Evolutionary conservation across 2,888 invertebrate genomes (phyloP), one percentile per base, ranked within the genome.

Genomic region (Hypomecis atomaria): DNA sequence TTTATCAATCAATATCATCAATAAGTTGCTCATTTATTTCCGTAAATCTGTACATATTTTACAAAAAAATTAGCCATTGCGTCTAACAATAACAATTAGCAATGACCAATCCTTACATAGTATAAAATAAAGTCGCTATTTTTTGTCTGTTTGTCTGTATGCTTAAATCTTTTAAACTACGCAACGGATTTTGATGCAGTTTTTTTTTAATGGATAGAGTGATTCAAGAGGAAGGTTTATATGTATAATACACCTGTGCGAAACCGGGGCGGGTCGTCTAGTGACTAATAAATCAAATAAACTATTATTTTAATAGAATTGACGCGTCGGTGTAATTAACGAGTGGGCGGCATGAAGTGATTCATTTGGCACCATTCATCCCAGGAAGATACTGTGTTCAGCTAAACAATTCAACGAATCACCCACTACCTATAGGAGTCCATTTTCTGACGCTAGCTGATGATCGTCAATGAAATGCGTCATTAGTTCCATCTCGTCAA

Each of bases 281-380:
- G 11, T 49, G 49, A 49, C 49, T 37, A 65, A 65, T 62, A 40
- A 38, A 23, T 40, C 9, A 0, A 10, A 10, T 23, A 8, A 47
- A 33, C 23, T 8, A 50, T 50, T 58, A 65, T 65, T 68, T 50
- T 42, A 57, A 40, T 34, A 11, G 42, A 48, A 42, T 57, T 48
- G 45, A 38, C 47, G 13, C 54, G 36, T 34, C 33, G 42, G 38
- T 34, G 34, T 10, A 47, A 57, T 48, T 49, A 36, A 48, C 38
- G 10, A 23, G 56, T 56, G 47, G 56, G 56, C 56, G 56, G 44
- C 6, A 52, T 13, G 23, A 40, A 43, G 11, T 52, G 40, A 52
- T 13, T 52, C 38, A 40, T 40, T n/a, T 52, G 38, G 23, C 38
- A 52, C 8, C 7, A 38, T 38, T 50, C 37, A 43, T 33, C 49